Base-by-base conservation (phyloP, 2,797 vertebrate genomes). In the Crypturellus tataupa region DNA sequence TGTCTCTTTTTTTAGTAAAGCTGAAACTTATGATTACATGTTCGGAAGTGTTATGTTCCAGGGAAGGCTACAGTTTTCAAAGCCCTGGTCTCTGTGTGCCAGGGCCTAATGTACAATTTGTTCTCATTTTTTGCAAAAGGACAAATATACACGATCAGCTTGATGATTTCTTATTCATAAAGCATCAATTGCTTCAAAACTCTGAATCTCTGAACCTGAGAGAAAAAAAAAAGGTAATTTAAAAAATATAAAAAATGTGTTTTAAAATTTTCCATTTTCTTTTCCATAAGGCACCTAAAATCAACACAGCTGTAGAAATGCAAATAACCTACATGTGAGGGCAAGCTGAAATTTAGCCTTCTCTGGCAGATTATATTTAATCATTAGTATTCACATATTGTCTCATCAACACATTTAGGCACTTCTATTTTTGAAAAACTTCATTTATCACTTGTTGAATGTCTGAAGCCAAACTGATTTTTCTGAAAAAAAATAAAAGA, bases 371-470 rank as follows among this genome's bases (percentile, higher is more conserved):
- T 87, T 85, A 80, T 95, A 75, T 90, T 88, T 93, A 87, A 95
- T 80, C 85, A 93, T 83, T 84, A 88, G 71, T 63, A 82, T 75
- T 96, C 91, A 90, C 94, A 92, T 95, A 92, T 88, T 96, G 91
- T 96, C 94, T 97, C 92, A 96, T 85, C 95, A 97, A 97, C 96
- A 97, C 93, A 85, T 69, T 56, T 64, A 95, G 85, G n/a, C 95
- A 91, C 68, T 96, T 96, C 90, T 97, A 94, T 93, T 96, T 97
- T 95, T 93, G 93, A 96, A 96, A 97, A 94, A 76, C 86, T 91
- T 96, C 75, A 68, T 92, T 97, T 95, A 79, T 95, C 87, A 93
- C 92, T 97, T 94, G 86, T 96, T 91, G 93, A 94, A 81, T 96
- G 53, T 84, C 72, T 90, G 93, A 96, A 95, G 95, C 82, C 80